Base-by-base conservation (phyloP, 2,888 invertebrate species). In the Cryptocephalus moraei region DNA sequence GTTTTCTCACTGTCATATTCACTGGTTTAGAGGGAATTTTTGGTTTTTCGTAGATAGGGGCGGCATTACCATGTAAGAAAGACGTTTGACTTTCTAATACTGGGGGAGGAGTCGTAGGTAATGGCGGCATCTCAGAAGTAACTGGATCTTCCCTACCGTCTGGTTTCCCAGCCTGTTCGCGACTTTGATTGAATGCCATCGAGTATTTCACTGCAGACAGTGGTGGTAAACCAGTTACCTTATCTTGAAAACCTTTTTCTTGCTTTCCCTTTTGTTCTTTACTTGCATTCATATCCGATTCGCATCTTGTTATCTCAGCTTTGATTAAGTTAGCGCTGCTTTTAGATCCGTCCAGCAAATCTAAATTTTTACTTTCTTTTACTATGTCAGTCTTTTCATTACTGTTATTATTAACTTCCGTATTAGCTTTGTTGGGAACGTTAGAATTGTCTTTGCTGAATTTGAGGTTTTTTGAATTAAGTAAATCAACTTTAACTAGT, bases 71-170 rank as follows among this genome's bases (percentile, higher is more conserved):
- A 58, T 88, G 87, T 36, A 88, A 71, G 62, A 89, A 87, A 3
- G 87, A 86, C 51, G 75, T 73, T 65, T 60, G 81, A 55, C 75
- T 71, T 54, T 67, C 72, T 56, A 78, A 67, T 33, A 72, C 64
- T 11, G 83, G 84, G 12, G 83, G 77, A 1, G 86, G 84, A 54
- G 82, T 80, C 48, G 79, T 77, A 0, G 86, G 86, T 47, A 87
- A 67, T 4, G 81, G 81, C 1, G 85, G 82, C 1, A 84, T 80
- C 65, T 82, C 83, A 22, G 74, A 74, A 1, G 76, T 82, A 60
- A 86, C 87, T 1, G 87, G 86, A 69, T 89, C 89, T 10, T 89
- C 88, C 57, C 86, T 79, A n/a, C 90, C 89, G 61, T 90, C 90
- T 1, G 90, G 90, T 61, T 88, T 89, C 8, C 89, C 90, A 8